A percentile compares a stretch with the other conserved stretches of the same genome.
phyloP scores from a whole-genome alignment of 2,888 invertebrate species.

The Synanthedon vespiformis region DNA sequence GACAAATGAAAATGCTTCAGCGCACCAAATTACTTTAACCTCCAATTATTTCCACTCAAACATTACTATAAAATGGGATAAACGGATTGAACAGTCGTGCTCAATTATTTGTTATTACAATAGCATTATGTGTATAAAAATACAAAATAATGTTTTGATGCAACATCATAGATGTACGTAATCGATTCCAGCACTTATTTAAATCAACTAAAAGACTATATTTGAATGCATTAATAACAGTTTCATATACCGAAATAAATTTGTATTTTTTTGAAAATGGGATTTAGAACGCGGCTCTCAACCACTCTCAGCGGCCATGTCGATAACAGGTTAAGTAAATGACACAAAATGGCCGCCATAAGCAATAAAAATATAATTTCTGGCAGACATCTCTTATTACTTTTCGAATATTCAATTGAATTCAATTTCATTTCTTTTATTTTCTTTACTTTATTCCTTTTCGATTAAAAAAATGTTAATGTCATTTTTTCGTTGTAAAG shows the following conservation, averaged over 20 bases:
- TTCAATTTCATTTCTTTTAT: slow-evolving; percentile 23
- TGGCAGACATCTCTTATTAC: slow-evolving; percentile 36
- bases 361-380: slow-evolving; percentile 40
- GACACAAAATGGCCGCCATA: slow-evolving; percentile 47
- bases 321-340: slow-evolving; percentile 60
- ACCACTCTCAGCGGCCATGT: slow-evolving; percentile 30
- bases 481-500: slow-evolving; percentile 19
- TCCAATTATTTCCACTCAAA: slow-evolving; percentile 20
- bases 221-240: background rate
- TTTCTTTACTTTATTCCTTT: slow-evolving; percentile 18
- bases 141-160: slow-evolving; percentile 12
- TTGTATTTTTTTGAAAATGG: background rate
- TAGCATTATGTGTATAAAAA: slow-evolving; percentile 32
- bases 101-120: slow-evolving; percentile 46
- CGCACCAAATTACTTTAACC: background rate
- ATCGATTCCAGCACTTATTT: background rate
- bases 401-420: slow-evolving; percentile 49
- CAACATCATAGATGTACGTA: background rate
- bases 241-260: background rate
- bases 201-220: background rate
- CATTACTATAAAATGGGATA: slow-evolving; percentile 30
- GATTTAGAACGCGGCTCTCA: slow-evolving; percentile 23
- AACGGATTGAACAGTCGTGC: slow-evolving; percentile 41
- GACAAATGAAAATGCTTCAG: too few species aligned
- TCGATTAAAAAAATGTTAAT: slow-evolving; percentile 21